Base-by-base conservation (phyloP, 2,888 invertebrate genomes). In the Trissolcus brochymenae region DNA sequence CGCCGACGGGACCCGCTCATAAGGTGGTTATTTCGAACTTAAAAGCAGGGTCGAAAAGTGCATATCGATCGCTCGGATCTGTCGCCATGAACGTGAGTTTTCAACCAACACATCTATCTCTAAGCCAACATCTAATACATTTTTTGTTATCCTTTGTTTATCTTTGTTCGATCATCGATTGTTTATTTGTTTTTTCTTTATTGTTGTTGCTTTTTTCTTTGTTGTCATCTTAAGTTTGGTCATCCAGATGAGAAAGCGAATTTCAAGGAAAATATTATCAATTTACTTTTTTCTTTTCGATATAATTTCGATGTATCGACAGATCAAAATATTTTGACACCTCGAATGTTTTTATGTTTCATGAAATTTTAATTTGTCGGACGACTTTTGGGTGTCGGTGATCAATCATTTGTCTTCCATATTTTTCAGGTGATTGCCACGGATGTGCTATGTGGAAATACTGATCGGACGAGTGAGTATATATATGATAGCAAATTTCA, bases 381-480 rank as follows among this genome's bases (percentile, higher is more conserved):
- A 7, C 2, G 16, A 14, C 4, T 46, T 46, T 46, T 6, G 6
- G 2, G 1, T n/a, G n/a, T 46, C 0, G 16, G 11, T 2, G 11
- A 46, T 46, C 9, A 46, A 46, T 46, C 46, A 14, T 14, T 14
- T 46, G 3, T 46, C 16, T 16, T 46, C 6, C 14, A 17, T 66
- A 4, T 64, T 74, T 85, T 86, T 40, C 78, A 87, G 87, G 82
- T 77, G 68, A 81, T 84, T 56, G 77, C 79, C 43, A 76, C 84
- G 57, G 86, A 84, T 72, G 80, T 81, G 59, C 81, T 82, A 46
- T 82, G 83, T 60, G 78, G 80, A 66, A 84, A 83, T 79, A 82
- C 81, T 51, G 86, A 86, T 51, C 82, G 81, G 64, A 80, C 80
- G 64, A 83, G 87, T 87, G 71, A 87, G 86, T 76, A 43, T 0